phyloP scores from a whole-genome alignment of 1,140 invertebrate species.

The Eupristina koningsbergeri region DNA sequence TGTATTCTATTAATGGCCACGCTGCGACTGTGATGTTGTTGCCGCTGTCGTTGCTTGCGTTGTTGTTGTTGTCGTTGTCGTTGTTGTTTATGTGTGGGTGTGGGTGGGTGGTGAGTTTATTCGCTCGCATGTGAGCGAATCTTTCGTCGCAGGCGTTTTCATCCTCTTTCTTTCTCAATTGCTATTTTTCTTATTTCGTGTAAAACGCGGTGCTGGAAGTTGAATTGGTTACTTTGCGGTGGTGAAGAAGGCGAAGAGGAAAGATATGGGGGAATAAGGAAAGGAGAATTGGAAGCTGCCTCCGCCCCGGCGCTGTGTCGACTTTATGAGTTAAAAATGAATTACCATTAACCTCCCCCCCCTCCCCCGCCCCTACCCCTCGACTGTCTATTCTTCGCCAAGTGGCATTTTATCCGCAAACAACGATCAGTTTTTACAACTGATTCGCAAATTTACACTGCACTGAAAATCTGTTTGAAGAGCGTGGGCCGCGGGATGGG shows the following conservation, averaged over 20 bases:
- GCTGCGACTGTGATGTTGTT: conserved; percentile 31
- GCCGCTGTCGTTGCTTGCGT: neutral
- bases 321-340: conserved; percentile 39
- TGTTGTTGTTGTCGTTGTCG: neutral
- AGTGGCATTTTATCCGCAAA: conserved; percentile 29
- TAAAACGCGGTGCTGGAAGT: conserved; percentile 20
- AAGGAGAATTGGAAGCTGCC: too few relatives aligned
- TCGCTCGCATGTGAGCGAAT: neutral
- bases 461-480: neutral
- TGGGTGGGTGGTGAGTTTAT: too few relatives aligned
- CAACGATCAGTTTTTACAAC: conserved; percentile 25
- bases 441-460: conserved; percentile 24
- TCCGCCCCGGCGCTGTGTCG: conserved; percentile 30
- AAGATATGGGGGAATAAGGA: neutral
- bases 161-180: neutral
- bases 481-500: neutral
- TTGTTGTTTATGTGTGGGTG: too few relatives aligned
- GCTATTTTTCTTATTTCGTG: conserved; percentile 18
- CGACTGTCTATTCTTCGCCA: conserved; percentile 20
- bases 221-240: conserved; percentile 36
- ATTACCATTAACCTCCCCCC: conserved; percentile 14
- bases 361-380: neutral
- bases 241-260: neutral
- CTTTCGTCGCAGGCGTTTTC: conserved; percentile 12
- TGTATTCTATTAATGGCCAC: conserved; percentile 46